Evolutionary conservation across 2,113 vertebrate species (phyloP), one percentile per base, ranked within the genome.

Genomic region (Tenrec ecaudatus): DNA sequence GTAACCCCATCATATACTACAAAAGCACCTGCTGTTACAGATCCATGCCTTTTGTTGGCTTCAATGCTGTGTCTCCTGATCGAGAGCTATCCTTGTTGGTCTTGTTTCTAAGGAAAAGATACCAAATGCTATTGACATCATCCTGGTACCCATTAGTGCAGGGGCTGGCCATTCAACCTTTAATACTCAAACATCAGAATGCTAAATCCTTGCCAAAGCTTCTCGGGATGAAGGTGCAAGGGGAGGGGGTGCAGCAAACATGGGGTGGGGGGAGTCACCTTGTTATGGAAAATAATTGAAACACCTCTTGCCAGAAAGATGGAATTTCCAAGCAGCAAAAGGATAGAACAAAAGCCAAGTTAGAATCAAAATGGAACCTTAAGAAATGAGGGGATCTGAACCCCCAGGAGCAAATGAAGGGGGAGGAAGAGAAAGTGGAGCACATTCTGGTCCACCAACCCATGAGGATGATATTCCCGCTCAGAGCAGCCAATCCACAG

Each of bases 311-410:
- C 86, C 93, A 88, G 19, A 86, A 69, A 91, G 71, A 96, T 31
- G 47, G 38, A n/a, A 87, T 95, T 92, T 93, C 82, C 75, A 85
- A 33, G 80, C 22, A 93, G 60, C 88, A 14, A 33, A 93, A 88
- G 31, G 27, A 82, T 43, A 43, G 29, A 80, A 43, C 23, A 90
- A 93, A 95, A 95, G 66, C 71, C 92, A 96, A 92, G 31, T 3
- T 60, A 38, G 95, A 91, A 96, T 95, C 8, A 6, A 96, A 96
- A 86, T 73, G 43, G 69, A 94, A 88, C 22, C 15, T 85, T 33
- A 94, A 62, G 83, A 97, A 96, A 95, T 33, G 68, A 91, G 88
- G 20, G 60, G n/a, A n/a, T n/a, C n/a, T n/a, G n/a, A n/a, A n/a
- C n/a, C n/a, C n/a, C n/a, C n/a, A n/a, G n/a, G n/a, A n/a, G n/a